Evolutionary conservation across 2,888 invertebrate species (phyloP), one percentile per base, ranked within the genome.

Genomic region (Andrena fulva): DNA sequence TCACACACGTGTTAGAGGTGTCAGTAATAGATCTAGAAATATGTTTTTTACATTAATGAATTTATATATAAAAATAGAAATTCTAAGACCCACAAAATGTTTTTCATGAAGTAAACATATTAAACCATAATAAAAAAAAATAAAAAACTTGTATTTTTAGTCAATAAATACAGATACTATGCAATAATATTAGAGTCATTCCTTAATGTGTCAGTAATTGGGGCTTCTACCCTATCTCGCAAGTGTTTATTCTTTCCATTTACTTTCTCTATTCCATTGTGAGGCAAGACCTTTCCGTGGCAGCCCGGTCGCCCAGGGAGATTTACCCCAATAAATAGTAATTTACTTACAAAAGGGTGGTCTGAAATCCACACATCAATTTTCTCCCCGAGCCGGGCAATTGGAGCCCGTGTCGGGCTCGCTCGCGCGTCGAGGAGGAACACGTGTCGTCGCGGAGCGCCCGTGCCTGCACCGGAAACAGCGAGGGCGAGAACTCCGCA

Each of bases 391-490:
- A 20, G 60, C 2, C 42, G 60, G 35, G n/a, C 31, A 27, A 62
- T 71, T 59, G 59, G 24, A 24, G 42, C 66, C 20, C 60, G 60
- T 67, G 77, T 69, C 33, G 33, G 8, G 52, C 27, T 33, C 50
- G 54, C 54, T 60, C 48, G 77, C 56, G 60, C 12, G n/a, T 52
- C 33, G 62, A 27, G 71, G 77, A 54, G 50, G 81, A 70, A 79
- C 79, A 73, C 79, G 81, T 73, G 79, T 69, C 79, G 72, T 52
- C 64, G 70, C 54, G 48, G 16, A 20, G 4, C 63, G 64, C 62
- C 29, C 24, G 52, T 24, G 71, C 67, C 35, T 42, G 42, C 31
- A 50, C 59, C 35, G 31, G 54, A 20, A 16, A 12, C 42, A 10
- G 20, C 63, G 56, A 59, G 63, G 54, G 60, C 29, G 70, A 70